phyloP scores from a whole-genome alignment of 2,797 vertebrate genomes.

The Rhinoraja longicauda region DNA sequence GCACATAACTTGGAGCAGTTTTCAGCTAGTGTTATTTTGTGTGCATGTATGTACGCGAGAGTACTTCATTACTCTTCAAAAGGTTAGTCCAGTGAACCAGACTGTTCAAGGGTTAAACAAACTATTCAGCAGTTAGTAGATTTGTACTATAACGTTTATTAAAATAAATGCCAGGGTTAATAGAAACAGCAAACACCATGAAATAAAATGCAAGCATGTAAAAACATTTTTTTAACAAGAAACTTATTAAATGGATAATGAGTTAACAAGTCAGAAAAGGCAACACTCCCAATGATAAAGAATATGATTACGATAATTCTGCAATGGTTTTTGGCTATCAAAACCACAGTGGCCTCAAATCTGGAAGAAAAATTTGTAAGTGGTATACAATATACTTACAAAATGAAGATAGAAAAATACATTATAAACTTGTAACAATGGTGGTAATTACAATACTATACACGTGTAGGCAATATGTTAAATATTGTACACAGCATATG shows the following conservation, averaged over 20 bases:
- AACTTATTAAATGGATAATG: slow-evolving; percentile 73
- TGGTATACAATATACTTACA: slow-evolving; percentile 75
- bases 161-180: slow-evolving; percentile 82
- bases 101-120: slow-evolving; percentile 75
- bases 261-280: slow-evolving; percentile 76
- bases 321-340: slow-evolving; percentile 52
- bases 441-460: slow-evolving; percentile 82
- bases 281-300: slow-evolving; percentile 65
- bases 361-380: slow-evolving; percentile 54
- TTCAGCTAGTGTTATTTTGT: slow-evolving; percentile 53
- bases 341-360: slow-evolving; percentile 46
- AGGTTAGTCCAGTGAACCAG: slow-evolving; percentile 76
- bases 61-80: slow-evolving; percentile 54
- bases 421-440: slow-evolving; percentile 84
- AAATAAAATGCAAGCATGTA: slow-evolving; percentile 81
- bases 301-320: slow-evolving; percentile 53
- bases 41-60: slow-evolving; percentile 51
- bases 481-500: slow-evolving; percentile 62
- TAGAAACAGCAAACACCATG: slow-evolving; percentile 77
- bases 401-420: slow-evolving; percentile 85
- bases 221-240: slow-evolving; percentile 74
- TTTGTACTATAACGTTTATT: slow-evolving; percentile 84
- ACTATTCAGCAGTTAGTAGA: slow-evolving; percentile 82
- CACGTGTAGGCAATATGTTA: slow-evolving; percentile 70
- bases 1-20: slow-evolving; percentile 50